Evolutionary conservation across 2,797 vertebrate species (phyloP).

Genomic region (Choloepus didactylus): DNA sequence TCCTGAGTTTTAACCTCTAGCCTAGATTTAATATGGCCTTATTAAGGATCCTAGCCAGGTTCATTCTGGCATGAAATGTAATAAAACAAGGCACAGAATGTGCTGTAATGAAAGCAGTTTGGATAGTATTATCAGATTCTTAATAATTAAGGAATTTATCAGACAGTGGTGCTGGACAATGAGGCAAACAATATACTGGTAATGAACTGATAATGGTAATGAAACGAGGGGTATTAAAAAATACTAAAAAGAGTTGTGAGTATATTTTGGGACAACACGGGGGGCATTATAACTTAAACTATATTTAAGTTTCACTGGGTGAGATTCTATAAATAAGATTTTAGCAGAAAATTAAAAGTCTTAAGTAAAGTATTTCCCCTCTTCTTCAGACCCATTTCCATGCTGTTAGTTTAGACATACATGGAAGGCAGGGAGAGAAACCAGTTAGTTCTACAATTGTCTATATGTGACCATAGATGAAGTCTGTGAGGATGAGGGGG

Average conservation of each 20-base stretch:
- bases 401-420: neutral
- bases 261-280: neutral
- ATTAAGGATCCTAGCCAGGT: slow-evolving; percentile 77
- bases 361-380: neutral
- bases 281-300: neutral
- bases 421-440: neutral
- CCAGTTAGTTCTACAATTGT: neutral
- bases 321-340: neutral
- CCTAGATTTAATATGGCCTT: slow-evolving; percentile 80
- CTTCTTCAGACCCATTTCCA: neutral
- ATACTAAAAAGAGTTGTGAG: neutral
- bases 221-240: slow-evolving; percentile 14
- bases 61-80: slow-evolving; percentile 82
- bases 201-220: slow-evolving; percentile 78
- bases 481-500: neutral
- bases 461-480: neutral
- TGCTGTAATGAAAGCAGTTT: slow-evolving; percentile 86
- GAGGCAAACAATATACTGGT: slow-evolving; percentile 82
- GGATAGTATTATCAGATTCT: slow-evolving; percentile 84
- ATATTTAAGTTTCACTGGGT: neutral
- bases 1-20: slow-evolving; percentile 82
- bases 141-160: slow-evolving; percentile 87
- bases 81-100: slow-evolving; percentile 81
- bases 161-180: slow-evolving; percentile 83
- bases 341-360: neutral